Conservation (phyloP, 1,140 invertebrate genomes). For the Zaprionus africanus region DNA sequence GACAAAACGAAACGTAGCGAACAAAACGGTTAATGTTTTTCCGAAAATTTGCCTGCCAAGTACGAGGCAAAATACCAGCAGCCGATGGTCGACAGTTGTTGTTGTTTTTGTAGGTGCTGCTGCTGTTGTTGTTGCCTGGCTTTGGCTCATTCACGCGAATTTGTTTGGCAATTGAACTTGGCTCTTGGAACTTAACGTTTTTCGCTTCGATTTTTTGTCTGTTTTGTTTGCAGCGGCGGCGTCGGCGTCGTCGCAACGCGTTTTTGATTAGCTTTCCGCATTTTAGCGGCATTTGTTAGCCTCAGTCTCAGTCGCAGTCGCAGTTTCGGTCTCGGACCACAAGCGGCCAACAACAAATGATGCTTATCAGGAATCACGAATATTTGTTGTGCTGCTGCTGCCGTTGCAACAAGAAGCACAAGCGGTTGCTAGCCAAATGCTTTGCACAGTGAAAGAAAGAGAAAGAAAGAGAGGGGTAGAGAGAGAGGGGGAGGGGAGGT, state of each 20-base stretch:
- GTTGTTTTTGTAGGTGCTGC: constrained; percentile 12
- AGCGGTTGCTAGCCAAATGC: constrained; percentile 49
- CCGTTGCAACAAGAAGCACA: constrained; percentile 45
- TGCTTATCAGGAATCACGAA: constrained; percentile 84
- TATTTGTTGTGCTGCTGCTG: constrained; percentile 68
- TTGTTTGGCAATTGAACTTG: constrained; percentile 84
- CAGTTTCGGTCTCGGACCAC: constrained; percentile 34
- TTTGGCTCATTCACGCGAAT: constrained; percentile 78
- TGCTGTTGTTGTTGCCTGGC: constrained; percentile 34
- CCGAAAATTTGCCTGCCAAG: constrained; percentile 73
- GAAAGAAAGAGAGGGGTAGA: constrained; percentile 6
- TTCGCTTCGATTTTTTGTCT: constrained; percentile 57
- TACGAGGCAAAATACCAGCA: constrained; percentile 66
- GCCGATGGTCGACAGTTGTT: constrained; percentile 27
- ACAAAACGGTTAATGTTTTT: constrained; percentile 80
- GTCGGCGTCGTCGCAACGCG: constrained; percentile 66
- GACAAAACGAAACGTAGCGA: constrained; percentile 36
- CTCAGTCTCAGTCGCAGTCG: constrained; percentile 3
- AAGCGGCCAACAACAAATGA: constrained; percentile 52
- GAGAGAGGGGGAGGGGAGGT: background rate
- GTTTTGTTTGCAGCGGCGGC: constrained; percentile 50
- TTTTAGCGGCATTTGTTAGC: constrained; percentile 72
- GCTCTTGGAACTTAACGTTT: constrained; percentile 76
- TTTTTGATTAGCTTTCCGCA: constrained; percentile 84
- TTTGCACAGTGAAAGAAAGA: constrained; percentile 42